These are phyloP conservation scores for Diorhabda carinulata DNA, from an alignment of 1,140 invertebrate species.

Conservation along the genomic window DNA sequence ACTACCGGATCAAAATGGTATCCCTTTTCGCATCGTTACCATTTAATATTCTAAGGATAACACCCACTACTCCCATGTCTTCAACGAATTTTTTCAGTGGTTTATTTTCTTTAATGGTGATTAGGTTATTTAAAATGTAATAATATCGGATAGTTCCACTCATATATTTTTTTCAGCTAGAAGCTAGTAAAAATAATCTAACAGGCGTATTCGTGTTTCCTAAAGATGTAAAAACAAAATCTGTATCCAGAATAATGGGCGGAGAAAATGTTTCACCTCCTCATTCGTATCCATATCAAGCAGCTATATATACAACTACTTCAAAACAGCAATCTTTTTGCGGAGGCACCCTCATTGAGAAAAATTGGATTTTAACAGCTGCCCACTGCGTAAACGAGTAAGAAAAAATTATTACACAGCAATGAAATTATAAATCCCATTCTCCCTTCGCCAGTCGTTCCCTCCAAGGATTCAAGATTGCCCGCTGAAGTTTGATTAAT, in stretches of 20 bases:
- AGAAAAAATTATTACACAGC: background rate
- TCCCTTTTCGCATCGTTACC: too few relatives aligned
- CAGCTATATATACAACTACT: conserved; percentile 17
- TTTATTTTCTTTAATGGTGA: too few relatives aligned
- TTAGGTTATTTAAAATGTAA: too few relatives aligned
- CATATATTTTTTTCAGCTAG: too few relatives aligned
- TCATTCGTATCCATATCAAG: conserved; percentile 28
- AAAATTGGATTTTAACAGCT: conserved; percentile 55
- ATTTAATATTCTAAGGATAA: too few relatives aligned
- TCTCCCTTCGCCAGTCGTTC: background rate
- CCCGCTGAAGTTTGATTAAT: background rate
- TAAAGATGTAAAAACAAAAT: background rate
- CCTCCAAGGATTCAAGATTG: background rate
- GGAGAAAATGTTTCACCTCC: conserved; percentile 21
- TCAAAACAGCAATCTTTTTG: conserved; percentile 48
- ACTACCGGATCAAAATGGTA: too few relatives aligned
- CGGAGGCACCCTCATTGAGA: conserved; percentile 57
- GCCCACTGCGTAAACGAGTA: conserved; percentile 51
- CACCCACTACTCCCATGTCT: too few relatives aligned
- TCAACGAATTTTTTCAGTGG: too few relatives aligned
- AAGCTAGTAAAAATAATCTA: too few relatives aligned
- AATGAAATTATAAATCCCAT: background rate
- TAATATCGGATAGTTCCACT: too few relatives aligned
- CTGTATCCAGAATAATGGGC: conserved; percentile 22
- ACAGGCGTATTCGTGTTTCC: background rate